phyloP scores from a whole-genome alignment of 2,888 invertebrate species.

The Ectropis crepuscularia region DNA sequence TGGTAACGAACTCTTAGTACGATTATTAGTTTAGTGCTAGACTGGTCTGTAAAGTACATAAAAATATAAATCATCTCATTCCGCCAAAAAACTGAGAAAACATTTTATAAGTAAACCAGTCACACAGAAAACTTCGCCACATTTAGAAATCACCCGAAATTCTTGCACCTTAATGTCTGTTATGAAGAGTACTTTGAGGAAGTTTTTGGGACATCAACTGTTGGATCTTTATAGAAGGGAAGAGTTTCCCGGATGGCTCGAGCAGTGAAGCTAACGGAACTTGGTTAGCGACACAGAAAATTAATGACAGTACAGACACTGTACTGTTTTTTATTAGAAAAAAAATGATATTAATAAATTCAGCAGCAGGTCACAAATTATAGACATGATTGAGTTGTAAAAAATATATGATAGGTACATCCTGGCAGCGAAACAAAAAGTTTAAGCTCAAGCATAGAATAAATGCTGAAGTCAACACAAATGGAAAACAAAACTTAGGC shows the following conservation, averaged over 20 bases:
- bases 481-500: no score
- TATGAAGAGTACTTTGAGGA: slow-evolving; percentile 12
- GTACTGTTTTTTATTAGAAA: no score
- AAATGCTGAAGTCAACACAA: no score
- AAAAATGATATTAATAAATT: no score
- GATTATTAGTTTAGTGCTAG: no score
- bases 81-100: background rate
- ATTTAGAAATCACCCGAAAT: slow-evolving; percentile 6
- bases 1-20: no score
- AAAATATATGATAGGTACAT: no score
- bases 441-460: no score
- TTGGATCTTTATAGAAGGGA: background rate
- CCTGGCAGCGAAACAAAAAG: no score
- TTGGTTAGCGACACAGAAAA: slow-evolving; percentile 1
- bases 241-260: slow-evolving; percentile 9
- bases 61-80: background rate
- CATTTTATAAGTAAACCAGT: background rate
- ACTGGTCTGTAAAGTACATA: no score
- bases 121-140: slow-evolving; percentile 7
- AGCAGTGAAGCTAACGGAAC: background rate
- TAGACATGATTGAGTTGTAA: no score
- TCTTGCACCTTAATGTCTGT: slow-evolving; percentile 22
- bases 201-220: slow-evolving; percentile 8
- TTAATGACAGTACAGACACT: background rate
- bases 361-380: no score